Base-by-base conservation (phyloP, 1,140 invertebrate genomes). In the Vollenhovia emeryi region DNA sequence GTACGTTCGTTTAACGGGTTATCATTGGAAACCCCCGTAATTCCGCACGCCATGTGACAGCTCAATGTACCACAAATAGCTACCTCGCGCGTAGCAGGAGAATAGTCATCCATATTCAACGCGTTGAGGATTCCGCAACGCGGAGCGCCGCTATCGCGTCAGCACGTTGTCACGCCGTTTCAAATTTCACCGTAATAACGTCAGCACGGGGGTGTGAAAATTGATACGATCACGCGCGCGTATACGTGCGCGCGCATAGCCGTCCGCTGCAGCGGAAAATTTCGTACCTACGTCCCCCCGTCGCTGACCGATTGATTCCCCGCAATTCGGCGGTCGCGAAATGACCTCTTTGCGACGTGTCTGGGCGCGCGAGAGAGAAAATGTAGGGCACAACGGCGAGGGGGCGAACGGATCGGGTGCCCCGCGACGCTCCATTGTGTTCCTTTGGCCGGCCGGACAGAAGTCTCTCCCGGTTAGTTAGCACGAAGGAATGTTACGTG, bases 91-190 rank as follows among this genome's bases (percentile, higher is more conserved):
- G 89, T 78, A 85, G 83, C 79, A 90, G 86, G 87, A 90, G 89
- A 86, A 93, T 84, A 91, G 90, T 89, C 90, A 93, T 93, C 92
- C 92, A 93, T 93, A 93, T 93, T 93, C 93, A 93, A 90, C 90
- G 87, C 74, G 85, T 83, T 80, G 87, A 91, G 85, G 87, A 89
- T 85, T 86, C 68, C 90, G 87, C 84, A 89, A 90, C 86, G 89
- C 82, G 40, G 86, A 89, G 85, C 87, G 86, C 82, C 84, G 86
- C 89, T 90, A 91, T 91, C 90, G 90, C 89, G 89, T 91, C 91
- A 90, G 86, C 86, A 86, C 88, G 85, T 84, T 91, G 86, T 88
- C 87, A 86, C 84, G 73, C 84, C 87, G 87, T 82, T 88, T 88
- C 87, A 89, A 76, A 88, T 88, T 89, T 89, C 87, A 86, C 11